phyloP scores from a whole-genome alignment of 2,888 invertebrate species.

The Agrotis clavis region DNA sequence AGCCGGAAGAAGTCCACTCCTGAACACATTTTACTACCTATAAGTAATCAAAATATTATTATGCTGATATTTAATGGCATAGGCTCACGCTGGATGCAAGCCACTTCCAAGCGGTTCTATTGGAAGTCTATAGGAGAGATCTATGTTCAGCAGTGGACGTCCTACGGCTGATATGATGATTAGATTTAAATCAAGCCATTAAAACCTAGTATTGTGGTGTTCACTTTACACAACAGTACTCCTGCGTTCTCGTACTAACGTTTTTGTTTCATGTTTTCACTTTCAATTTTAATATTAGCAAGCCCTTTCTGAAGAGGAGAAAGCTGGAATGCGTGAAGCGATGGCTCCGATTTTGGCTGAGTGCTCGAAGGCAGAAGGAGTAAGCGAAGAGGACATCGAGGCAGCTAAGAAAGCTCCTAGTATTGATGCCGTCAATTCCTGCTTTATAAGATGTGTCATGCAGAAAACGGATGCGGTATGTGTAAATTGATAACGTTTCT shows the following conservation, averaged over 20 bases:
- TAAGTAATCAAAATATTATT: no score
- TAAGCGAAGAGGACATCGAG: constrained; percentile 52
- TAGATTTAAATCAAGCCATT: not conserved
- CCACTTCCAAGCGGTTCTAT: no score
- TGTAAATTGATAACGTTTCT: not conserved
- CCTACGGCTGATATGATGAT: no score
- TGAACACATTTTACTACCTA: no score
- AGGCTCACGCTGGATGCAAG: no score
- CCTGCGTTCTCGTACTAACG: no score
- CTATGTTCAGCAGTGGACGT: no score
- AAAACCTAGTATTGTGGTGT: no score
- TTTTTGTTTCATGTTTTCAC: not conserved
- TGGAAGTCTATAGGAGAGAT: no score
- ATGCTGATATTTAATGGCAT: no score
- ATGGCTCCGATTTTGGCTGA: constrained; percentile 56
- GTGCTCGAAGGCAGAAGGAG: constrained; percentile 61
- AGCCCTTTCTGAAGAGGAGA: constrained; percentile 63
- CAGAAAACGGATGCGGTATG: constrained; percentile 52
- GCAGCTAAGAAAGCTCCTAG: constrained; percentile 55
- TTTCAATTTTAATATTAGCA: constrained; percentile 14
- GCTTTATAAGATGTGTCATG: constrained; percentile 60
- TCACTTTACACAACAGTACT: not conserved
- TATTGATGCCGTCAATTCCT: constrained; percentile 55
- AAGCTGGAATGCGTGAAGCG: constrained; percentile 32
- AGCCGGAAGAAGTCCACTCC: no score